phyloP scores from a whole-genome alignment of 2,113 vertebrate genomes.

The Rafetus swinhoei region DNA sequence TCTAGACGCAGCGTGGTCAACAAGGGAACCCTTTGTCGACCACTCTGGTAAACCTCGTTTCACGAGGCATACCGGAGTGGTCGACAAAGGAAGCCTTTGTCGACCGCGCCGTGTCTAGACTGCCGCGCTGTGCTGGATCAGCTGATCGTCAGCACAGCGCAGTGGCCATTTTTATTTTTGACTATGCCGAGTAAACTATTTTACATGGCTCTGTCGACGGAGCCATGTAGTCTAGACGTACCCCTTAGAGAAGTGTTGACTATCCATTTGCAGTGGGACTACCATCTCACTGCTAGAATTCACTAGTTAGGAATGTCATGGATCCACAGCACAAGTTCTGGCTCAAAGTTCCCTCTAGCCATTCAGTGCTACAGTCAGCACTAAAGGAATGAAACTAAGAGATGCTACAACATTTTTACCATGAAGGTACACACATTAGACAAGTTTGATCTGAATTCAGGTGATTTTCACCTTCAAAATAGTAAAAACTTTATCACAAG shows the following conservation, averaged over 20 bases:
- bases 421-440: neutral
- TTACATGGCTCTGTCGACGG: too few relatives aligned
- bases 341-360: neutral
- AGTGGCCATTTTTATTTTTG: too few relatives aligned
- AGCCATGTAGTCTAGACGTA: too few relatives aligned
- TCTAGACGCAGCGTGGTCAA: too few relatives aligned
- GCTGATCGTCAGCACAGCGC: too few relatives aligned
- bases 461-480: neutral
- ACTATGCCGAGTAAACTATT: too few relatives aligned
- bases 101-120: too few relatives aligned
- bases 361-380: neutral
- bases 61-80: too few relatives aligned
- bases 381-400: constrained; percentile 5
- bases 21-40: too few relatives aligned
- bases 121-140: too few relatives aligned
- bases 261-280: constrained; percentile 12
- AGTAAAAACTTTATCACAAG: neutral
- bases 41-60: too few relatives aligned
- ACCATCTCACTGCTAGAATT: constrained; percentile 14
- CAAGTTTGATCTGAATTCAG: neutral
- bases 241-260: neutral
- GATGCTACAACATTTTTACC: neutral
- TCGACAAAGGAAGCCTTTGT: too few relatives aligned
- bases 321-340: constrained; percentile 17
- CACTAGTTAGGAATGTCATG: constrained; percentile 42